Evolutionary conservation across 2,888 invertebrate genomes (phyloP), one percentile per base, ranked within the genome.

Genomic region (Drosophila maculinotata): DNA sequence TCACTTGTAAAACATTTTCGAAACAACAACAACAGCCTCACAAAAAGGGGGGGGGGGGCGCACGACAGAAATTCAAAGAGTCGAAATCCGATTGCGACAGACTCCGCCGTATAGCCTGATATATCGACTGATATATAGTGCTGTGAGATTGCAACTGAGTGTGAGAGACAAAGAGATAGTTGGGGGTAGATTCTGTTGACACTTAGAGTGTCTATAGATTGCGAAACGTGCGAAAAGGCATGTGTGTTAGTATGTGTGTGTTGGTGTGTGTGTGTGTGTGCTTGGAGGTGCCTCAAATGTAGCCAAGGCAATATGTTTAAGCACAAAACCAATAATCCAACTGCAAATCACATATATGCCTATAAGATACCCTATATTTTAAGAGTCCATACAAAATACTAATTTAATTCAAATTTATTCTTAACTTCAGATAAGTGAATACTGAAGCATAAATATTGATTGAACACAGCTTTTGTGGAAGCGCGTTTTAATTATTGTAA

Each of bases 1-100:
- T 88, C 73, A 79, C 68, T 86, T 82, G 83, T 78, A 64, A 77
- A 88, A 76, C 78, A 87, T 83, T 76, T 79, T 65, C 67, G 47
- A 65, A 48, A 54, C 42, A 53, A 64, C 63, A 60, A 17, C 17
- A 12, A 31, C n/a, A 31, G n/a, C 1, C 3, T 52, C 35, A 28
- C 23, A 36, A 38, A 31, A 30, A 31, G 39, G 41, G 66, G 51
- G 68, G 65, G 26, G 26, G 39, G 41, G 66, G 51, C 69, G 65
- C 35, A 15, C 58, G 58, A 80, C 84, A 83, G 15, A 44, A 81
- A 78, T 78, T 80, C 33, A 65, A 66, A 66, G 52, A 67, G 30
- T 49, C 60, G 42, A 65, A 85, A 63, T 56, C 68, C 49, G 56
- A 48, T 72, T 75, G 76, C 71, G 42, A 75, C 76, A 52, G 30